Percentiles rank a stretch among this genome's conserved stretches.
phyloP scores from a whole-genome alignment of 2,888 invertebrate species.

The Papilio protenor region DNA sequence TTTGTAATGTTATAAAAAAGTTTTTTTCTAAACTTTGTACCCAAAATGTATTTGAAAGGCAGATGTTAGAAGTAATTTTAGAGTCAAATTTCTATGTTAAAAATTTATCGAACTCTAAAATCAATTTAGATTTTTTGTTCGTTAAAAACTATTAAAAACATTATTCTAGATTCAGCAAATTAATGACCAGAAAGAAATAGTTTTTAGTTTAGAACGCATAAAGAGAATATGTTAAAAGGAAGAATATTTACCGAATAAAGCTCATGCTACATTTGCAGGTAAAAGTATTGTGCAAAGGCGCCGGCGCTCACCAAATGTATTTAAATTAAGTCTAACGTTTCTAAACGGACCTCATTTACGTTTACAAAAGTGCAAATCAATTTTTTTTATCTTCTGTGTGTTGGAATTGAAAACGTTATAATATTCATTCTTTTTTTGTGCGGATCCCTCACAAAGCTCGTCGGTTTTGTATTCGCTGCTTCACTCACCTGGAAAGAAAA shows the following conservation, averaged over 20 bases:
- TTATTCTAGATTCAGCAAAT: too few relatives aligned
- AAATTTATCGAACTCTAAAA: too few relatives aligned
- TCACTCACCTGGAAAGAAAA: constrained; percentile 83
- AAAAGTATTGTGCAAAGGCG: constrained; percentile 48
- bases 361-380: constrained; percentile 80
- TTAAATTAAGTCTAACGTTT: constrained; percentile 74
- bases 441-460: constrained; percentile 70
- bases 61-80: background rate
- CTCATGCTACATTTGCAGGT: constrained; percentile 18
- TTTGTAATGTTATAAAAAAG: too few relatives aligned
- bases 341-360: constrained; percentile 80
- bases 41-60: background rate
- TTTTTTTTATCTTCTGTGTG: constrained; percentile 76
- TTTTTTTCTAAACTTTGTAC: background rate
- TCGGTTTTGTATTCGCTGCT: constrained; percentile 74
- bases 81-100: background rate
- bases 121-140: too few relatives aligned
- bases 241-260: constrained; percentile 6
- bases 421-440: constrained; percentile 77
- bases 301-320: constrained; percentile 64
- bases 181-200: too few relatives aligned
- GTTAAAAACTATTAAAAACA: too few relatives aligned
- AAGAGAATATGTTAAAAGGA: constrained; percentile 12
- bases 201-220: background rate
- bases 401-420: constrained; percentile 80